Percentiles rank a stretch among this genome's conserved stretches.
Evolutionary conservation across 2,113 vertebrate genomes (phyloP).

Genomic region (Pterophyllum scalare): DNA sequence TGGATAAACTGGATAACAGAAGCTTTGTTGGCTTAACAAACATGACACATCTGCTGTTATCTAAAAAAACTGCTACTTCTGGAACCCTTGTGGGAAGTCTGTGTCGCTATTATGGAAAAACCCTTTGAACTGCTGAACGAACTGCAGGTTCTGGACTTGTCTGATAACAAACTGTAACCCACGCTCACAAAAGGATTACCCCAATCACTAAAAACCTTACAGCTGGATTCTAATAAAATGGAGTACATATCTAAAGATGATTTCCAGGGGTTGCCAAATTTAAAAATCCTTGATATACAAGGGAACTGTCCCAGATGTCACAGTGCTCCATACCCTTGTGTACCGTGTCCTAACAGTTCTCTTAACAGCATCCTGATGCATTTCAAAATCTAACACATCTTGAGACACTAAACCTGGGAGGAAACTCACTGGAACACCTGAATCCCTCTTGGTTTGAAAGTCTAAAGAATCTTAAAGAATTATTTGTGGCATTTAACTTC

Average conservation of each 20-base stretch:
- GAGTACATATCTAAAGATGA: constrained; percentile 64
- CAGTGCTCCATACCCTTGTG: constrained; percentile 73
- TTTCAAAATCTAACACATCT: constrained; percentile 67
- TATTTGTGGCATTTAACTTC: constrained; percentile 78
- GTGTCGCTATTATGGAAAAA: constrained; percentile 7
- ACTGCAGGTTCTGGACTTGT: constrained; percentile 58
- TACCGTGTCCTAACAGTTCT: constrained; percentile 66
- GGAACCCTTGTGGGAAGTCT: constrained; percentile 50
- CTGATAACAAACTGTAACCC: constrained; percentile 74
- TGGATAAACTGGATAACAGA: constrained; percentile 24
- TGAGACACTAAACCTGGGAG: constrained; percentile 65
- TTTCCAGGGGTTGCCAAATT: constrained; percentile 63
- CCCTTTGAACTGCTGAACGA: constrained; percentile 57
- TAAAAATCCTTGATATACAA: constrained; percentile 69
- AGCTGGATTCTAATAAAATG: constrained; percentile 69
- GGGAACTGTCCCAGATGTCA: constrained; percentile 85
- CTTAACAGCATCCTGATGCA: constrained; percentile 68
- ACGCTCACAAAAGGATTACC: constrained; percentile 68
- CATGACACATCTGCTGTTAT: constrained; percentile 44
- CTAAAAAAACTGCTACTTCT: constrained; percentile 74
- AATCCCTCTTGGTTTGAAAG: constrained; percentile 73
- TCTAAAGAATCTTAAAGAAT: constrained; percentile 55
- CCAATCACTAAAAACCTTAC: constrained; percentile 27
- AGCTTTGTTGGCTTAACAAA: constrained; percentile 54
- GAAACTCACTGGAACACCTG: constrained; percentile 70